Evolutionary conservation across 2,888 invertebrate species (phyloP).

Genomic region (Protonemura montana): DNA sequence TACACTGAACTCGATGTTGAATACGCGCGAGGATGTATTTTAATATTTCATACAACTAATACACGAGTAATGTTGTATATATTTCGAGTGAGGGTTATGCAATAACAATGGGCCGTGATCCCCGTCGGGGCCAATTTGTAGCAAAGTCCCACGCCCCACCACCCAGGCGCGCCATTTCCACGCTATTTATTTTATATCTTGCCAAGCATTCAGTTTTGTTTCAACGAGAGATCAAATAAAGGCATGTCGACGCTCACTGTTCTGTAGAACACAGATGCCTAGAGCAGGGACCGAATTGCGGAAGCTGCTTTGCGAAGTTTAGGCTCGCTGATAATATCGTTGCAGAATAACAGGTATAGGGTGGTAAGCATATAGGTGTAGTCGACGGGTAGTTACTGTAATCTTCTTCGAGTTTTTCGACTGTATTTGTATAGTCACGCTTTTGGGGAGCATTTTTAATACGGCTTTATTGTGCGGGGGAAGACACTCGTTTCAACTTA

Average conservation of each 20-base stretch:
- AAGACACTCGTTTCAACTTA: background rate
- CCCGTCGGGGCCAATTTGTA: slow-evolving; percentile 40
- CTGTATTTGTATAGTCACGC: background rate
- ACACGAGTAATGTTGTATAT: background rate
- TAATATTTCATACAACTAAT: background rate
- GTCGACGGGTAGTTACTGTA: background rate
- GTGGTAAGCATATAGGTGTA: background rate
- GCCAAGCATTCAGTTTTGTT: background rate
- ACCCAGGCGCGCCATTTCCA: background rate
- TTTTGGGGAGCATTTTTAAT: background rate
- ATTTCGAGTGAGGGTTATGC: background rate
- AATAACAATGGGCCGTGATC: background rate
- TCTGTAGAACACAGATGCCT: background rate
- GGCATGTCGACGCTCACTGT: background rate
- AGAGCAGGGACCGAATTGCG: background rate
- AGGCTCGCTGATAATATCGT: background rate
- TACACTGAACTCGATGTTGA: background rate
- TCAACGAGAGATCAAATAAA: slow-evolving; percentile 12
- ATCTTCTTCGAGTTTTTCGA: background rate
- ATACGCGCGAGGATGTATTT: background rate
- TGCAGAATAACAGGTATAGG: background rate
- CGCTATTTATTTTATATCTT: background rate
- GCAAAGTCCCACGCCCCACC: background rate
- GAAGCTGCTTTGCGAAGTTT: background rate
- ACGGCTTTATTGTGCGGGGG: background rate